These are phyloP conservation scores for Ctenoplectra terminalis DNA, from an alignment of 1,140 invertebrate species.

Conservation along the genomic window DNA sequence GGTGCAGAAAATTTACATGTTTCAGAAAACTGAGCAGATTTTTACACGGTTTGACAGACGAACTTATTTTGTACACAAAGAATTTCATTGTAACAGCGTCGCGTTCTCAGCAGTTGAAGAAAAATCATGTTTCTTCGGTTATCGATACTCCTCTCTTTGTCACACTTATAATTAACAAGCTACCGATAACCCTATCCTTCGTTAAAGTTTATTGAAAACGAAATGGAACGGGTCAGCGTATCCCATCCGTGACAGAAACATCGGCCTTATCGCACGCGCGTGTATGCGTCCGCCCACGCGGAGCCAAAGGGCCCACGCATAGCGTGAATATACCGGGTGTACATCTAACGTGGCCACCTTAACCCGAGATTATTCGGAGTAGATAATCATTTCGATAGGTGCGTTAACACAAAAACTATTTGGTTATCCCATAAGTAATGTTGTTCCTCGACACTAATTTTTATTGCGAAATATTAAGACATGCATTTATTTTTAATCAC, in stretches of 20 bases:
- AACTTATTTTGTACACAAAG: neutral
- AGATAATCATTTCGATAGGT: too few species aligned
- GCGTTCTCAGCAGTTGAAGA: neutral
- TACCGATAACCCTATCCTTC: neutral
- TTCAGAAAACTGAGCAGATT: too few species aligned
- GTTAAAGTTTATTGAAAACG: constrained; percentile 45
- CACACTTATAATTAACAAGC: neutral
- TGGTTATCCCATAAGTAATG: too few species aligned
- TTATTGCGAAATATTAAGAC: too few species aligned
- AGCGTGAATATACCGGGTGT: constrained; percentile 55
- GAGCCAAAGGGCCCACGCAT: constrained; percentile 61
- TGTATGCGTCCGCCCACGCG: constrained; percentile 55
- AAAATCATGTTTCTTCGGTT: neutral
- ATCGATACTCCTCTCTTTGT: neutral
- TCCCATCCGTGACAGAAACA: constrained; percentile 6
- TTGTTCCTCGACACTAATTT: too few species aligned
- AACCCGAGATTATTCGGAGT: too few species aligned
- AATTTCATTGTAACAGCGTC: neutral
- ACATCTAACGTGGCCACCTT: too few species aligned
- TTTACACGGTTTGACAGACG: too few species aligned
- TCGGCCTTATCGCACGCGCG: constrained; percentile 28
- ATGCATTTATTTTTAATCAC: too few species aligned
- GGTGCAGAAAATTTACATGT: too few species aligned
- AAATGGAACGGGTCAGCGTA: constrained; percentile 19
- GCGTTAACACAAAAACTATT: too few species aligned